Evolutionary conservation across 2,888 invertebrate species (phyloP), one percentile per base, ranked within the genome.

Genomic region (Rhingia rostrata): DNA sequence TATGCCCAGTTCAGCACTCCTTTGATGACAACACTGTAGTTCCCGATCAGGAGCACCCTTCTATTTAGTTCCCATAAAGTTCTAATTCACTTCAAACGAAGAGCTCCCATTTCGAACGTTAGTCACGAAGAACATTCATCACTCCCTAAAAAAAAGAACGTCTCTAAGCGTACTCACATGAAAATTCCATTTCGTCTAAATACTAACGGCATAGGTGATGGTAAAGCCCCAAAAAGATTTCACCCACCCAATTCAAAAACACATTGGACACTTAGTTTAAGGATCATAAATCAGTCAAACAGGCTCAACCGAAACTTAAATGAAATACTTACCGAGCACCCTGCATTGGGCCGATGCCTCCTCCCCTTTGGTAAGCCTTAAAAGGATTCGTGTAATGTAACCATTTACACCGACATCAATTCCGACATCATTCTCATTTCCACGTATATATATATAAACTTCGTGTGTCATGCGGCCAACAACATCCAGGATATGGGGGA

Each of bases 361-460:
- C 22, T 39, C 67, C 39, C 45, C 47, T 14, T n/a, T 12, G 58
- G 43, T 60, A 41, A 54, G 58, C 84, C 70, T 75, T 79, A 74
- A 75, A 84, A 56, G 69, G 79, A 79, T 47, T 74, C 83, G 45
- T 84, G 74, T 84, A 74, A 80, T 80, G 69, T 74, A 66, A 75
- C 75, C 74, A 80, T 84, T 84, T 84, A 80, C 84, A 84, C 74
- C 63, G 64, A 79, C 83, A 83, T 83, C 83, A 83, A 79, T 79
- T 84, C 56, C n/a, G 60, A 56, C 80, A 80, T 73, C 74, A 70
- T 80, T 75, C 53, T 66, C 80, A 56, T 84, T 84, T 75, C 51
- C 79, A 80, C 84, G 60, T 84, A 56, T 22, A 22, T 22, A 22
- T 22, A 22, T 22, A 22, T 39, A 75, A 74, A 75, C 49, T 84